Conservation (phyloP, 2,113 vertebrate genomes). For the Oncorhynchus kisutch region DNA sequence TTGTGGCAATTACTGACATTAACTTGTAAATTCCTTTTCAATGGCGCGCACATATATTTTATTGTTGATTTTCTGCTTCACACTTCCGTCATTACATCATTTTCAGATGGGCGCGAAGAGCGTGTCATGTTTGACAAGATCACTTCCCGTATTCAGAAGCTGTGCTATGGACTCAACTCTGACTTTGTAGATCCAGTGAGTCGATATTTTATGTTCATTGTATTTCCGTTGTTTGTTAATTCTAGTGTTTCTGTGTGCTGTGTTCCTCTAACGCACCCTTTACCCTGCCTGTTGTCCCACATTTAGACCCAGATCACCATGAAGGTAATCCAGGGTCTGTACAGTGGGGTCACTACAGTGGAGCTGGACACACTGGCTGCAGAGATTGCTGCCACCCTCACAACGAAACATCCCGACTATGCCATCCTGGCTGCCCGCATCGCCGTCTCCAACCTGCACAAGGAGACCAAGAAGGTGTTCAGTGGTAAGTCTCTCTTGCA, state of each 20-base stretch:
- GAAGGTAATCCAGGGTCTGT: slow-evolving; percentile 96
- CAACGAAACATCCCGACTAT: slow-evolving; percentile 95
- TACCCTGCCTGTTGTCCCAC: neutral
- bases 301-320: slow-evolving; percentile 92
- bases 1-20: no score
- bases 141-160: slow-evolving; percentile 94
- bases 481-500: slow-evolving; percentile 78
- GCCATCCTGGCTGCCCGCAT: slow-evolving; percentile 94
- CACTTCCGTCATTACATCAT: neutral
- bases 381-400: slow-evolving; percentile 91
- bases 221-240: neutral
- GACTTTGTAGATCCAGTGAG: slow-evolving; percentile 96
- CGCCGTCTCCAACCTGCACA: slow-evolving; percentile 94
- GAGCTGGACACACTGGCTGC: slow-evolving; percentile 94
- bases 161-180: slow-evolving; percentile 92
- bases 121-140: slow-evolving; percentile 97
- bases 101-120: slow-evolving; percentile 89
- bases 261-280: neutral
- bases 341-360: slow-evolving; percentile 92
- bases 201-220: slow-evolving; percentile 31
- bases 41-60: no score
- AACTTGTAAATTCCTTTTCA: no score
- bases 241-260: no score
- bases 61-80: no score
- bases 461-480: slow-evolving; percentile 96